These are phyloP conservation scores for Rapana venosa DNA, from an alignment of 2,888 invertebrate species.

Conservation along the genomic window DNA sequence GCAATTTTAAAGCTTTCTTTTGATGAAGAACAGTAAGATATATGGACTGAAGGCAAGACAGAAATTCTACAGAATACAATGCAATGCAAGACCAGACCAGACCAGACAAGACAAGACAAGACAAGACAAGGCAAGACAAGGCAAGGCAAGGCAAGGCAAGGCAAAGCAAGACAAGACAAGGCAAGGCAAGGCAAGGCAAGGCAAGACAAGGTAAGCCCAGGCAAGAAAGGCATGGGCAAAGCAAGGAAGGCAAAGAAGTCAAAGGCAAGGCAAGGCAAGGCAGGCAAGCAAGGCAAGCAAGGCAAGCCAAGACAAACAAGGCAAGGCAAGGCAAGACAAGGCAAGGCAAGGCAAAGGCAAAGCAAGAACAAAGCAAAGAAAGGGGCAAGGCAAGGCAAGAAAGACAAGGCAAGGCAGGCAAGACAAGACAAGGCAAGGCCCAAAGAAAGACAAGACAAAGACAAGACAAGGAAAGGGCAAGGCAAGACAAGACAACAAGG, in stretches of 20 bases:
- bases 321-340: conserved; percentile 35
- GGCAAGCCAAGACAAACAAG: neutral
- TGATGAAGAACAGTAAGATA: too few relatives aligned
- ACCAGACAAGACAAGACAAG: conserved; percentile 35
- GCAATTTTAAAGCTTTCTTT: too few relatives aligned
- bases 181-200: conserved; percentile 9
- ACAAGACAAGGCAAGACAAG: conserved; percentile 43
- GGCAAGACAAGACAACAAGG: conserved; percentile 4
- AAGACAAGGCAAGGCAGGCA: conserved; percentile 44
- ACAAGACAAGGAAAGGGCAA: conserved; percentile 35
- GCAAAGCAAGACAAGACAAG: conserved; percentile 46
- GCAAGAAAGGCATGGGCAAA: conserved; percentile 30
- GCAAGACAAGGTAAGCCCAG: conserved; percentile 43
- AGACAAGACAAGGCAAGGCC: neutral
- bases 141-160: conserved; percentile 32
- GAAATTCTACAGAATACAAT: conserved; percentile 31
- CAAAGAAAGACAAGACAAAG: conserved; percentile 39
- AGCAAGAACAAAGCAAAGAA: neutral
- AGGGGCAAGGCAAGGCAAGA: conserved; percentile 28
- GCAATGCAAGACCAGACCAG: neutral
- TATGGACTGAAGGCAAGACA: neutral
- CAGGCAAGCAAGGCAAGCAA: conserved; percentile 43
- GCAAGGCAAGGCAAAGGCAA: conserved; percentile 43
- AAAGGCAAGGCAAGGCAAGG: conserved; percentile 30
- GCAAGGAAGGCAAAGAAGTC: conserved; percentile 29